These are phyloP conservation scores for Todiramphus chloris DNA, from an alignment of 2,113 vertebrate genomes.

Conservation along the genomic window DNA sequence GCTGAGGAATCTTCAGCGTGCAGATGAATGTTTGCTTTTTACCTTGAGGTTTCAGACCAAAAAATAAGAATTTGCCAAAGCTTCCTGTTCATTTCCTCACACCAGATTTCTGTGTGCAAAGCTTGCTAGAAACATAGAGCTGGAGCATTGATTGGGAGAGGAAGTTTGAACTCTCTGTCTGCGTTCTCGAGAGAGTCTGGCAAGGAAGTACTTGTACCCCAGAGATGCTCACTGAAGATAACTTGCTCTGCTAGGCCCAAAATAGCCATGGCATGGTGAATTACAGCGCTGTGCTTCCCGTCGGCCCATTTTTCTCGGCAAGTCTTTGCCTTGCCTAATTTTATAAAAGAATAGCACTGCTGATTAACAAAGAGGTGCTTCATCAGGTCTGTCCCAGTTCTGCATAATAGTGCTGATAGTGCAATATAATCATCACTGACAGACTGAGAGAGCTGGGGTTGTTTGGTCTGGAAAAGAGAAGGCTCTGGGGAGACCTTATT, in stretches of 20 bases:
- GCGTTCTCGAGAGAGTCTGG: not conserved
- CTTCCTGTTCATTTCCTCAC: not conserved
- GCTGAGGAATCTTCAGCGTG: not conserved
- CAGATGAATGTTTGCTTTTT: not conserved
- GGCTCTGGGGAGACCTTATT: no score
- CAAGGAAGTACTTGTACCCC: not conserved
- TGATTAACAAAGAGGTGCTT: not conserved
- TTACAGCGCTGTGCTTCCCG: not conserved
- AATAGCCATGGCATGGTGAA: rapidly evolving
- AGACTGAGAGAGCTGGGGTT: no score
- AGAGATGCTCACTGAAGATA: not conserved
- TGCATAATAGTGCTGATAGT: not conserved
- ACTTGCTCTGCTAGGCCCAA: not conserved
- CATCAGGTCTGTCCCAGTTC: not conserved
- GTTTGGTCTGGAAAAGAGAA: no score
- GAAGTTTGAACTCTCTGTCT: not conserved
- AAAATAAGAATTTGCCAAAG: not conserved
- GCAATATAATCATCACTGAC: not conserved
- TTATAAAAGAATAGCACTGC: not conserved
- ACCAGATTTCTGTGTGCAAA: not conserved
- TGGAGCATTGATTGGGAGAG: not conserved
- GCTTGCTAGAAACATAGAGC: not conserved
- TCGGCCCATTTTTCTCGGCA: not conserved
- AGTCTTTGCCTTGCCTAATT: not conserved
- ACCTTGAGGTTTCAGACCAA: not conserved